Evolutionary conservation across 2,113 vertebrate genomes (phyloP).

Genomic region (Pleuronectes platessa): DNA sequence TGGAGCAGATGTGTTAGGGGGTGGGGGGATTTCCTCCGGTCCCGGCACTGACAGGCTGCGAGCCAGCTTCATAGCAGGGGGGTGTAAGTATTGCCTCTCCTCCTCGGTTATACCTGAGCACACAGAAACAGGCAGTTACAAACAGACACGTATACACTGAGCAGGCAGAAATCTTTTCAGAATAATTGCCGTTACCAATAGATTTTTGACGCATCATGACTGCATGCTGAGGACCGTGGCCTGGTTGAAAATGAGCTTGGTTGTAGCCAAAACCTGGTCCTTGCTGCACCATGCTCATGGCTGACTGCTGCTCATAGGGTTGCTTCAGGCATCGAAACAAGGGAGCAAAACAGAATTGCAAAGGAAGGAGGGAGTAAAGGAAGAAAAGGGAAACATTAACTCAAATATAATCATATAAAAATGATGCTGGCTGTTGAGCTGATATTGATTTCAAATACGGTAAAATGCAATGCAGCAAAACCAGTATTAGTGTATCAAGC

Average conservation of each 20-base stretch:
- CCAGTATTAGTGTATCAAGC: slow-evolving; percentile 30
- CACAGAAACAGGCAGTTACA: slow-evolving; percentile 33
- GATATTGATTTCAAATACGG: slow-evolving; percentile 30
- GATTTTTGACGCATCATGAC: slow-evolving; percentile 92
- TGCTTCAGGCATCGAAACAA: slow-evolving; percentile 72
- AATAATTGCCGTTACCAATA: slow-evolving; percentile 83
- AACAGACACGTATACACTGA: slow-evolving; percentile 8
- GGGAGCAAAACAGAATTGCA: background rate
- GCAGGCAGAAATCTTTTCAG: slow-evolving; percentile 2
- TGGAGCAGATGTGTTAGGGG: slow-evolving; percentile 90
- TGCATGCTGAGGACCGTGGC: slow-evolving; percentile 85
- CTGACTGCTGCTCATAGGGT: slow-evolving; percentile 87
- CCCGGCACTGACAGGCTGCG: slow-evolving; percentile 92
- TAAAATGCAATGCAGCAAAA: slow-evolving; percentile 25
- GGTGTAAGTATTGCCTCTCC: slow-evolving; percentile 89
- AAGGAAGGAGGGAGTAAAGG: slow-evolving; percentile 7
- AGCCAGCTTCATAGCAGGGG: slow-evolving; percentile 90
- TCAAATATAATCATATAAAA: slow-evolving; percentile 25
- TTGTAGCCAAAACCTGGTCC: slow-evolving; percentile 86
- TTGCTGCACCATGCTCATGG: slow-evolving; percentile 76
- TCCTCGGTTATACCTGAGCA: slow-evolving; percentile 88
- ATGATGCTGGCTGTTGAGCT: slow-evolving; percentile 10
- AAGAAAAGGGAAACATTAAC: slow-evolving; percentile 22
- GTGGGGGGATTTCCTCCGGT: slow-evolving; percentile 92
- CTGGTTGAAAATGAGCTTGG: slow-evolving; percentile 88